Percentiles rank a stretch among this genome's conserved stretches.
Conservation (phyloP, 2,797 vertebrate species). For the Bovichtus variegatus region DNA sequence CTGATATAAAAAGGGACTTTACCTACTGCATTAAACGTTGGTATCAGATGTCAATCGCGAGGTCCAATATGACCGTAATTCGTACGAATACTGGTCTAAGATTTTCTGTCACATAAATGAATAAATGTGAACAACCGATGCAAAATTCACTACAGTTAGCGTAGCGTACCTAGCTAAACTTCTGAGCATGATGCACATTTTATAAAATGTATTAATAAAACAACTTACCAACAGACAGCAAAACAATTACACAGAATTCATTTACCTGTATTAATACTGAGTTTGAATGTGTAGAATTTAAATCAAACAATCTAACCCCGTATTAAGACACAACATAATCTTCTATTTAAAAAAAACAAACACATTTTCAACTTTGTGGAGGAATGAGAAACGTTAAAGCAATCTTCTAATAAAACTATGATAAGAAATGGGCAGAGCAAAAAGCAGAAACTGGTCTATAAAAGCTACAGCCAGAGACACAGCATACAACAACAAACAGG, state of each 20-base stretch:
- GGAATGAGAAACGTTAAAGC: conserved; percentile 1
- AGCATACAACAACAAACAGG: conserved; percentile 47
- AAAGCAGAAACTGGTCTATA: conserved; percentile 15
- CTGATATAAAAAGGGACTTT: not conserved
- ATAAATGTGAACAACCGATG: not conserved
- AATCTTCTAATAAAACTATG: not conserved
- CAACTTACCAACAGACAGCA: not conserved
- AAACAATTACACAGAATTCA: not conserved
- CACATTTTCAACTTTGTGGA: not conserved
- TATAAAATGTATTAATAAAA: not conserved
- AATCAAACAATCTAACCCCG: not conserved
- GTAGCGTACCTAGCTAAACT: not conserved
- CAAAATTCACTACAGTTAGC: not conserved
- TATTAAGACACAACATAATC: not conserved
- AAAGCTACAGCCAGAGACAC: conserved; percentile 16
- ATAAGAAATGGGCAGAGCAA: not conserved
- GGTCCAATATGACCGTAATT: not conserved
- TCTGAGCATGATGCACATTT: not conserved
- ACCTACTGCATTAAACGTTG: no score
- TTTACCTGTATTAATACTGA: not conserved
- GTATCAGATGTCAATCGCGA: not conserved
- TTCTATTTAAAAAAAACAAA: not conserved
- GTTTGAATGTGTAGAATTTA: not conserved
- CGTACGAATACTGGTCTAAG: not conserved
- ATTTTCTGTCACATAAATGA: not conserved